A percentile compares a stretch with the other conserved stretches of the same genome.
Conservation (phyloP, 2,113 vertebrate genomes). For the Rostratula benghalensis region DNA sequence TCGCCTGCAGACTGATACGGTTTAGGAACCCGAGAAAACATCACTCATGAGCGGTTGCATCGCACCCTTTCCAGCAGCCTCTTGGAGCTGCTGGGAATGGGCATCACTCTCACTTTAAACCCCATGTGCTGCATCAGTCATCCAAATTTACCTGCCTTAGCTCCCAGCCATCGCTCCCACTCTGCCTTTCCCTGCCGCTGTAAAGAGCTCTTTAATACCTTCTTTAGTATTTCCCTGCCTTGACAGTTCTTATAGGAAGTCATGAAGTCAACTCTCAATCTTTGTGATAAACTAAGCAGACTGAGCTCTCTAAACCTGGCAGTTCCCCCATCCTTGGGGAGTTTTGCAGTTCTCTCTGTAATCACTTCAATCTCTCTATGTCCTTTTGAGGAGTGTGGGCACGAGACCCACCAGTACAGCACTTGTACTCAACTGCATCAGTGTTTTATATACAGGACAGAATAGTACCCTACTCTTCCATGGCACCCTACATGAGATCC, state of each 20-base stretch:
- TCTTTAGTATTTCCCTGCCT: background rate
- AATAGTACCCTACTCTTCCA: accelerated
- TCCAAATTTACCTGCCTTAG: background rate
- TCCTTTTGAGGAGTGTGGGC: background rate
- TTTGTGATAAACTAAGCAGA: background rate
- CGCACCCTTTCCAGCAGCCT: background rate
- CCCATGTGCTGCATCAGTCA: background rate
- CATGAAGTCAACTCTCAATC: slow-evolving; percentile 43
- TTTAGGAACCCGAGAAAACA: background rate
- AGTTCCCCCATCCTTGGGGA: background rate
- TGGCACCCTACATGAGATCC: background rate
- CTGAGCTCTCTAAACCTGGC: background rate
- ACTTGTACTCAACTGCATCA: background rate
- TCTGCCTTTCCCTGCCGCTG: background rate
- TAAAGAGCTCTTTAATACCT: slow-evolving; percentile 7
- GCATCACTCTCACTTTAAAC: background rate
- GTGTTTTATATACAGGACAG: no score
- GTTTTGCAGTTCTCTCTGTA: background rate
- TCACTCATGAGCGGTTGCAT: accelerated
- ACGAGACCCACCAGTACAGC: accelerated
- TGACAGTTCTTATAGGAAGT: background rate
- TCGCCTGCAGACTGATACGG: background rate
- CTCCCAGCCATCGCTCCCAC: background rate
- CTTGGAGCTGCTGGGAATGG: background rate
- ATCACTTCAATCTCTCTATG: background rate